Evolutionary conservation across 2,888 invertebrate genomes (phyloP).

Genomic region (Tanypteryx hageni): DNA sequence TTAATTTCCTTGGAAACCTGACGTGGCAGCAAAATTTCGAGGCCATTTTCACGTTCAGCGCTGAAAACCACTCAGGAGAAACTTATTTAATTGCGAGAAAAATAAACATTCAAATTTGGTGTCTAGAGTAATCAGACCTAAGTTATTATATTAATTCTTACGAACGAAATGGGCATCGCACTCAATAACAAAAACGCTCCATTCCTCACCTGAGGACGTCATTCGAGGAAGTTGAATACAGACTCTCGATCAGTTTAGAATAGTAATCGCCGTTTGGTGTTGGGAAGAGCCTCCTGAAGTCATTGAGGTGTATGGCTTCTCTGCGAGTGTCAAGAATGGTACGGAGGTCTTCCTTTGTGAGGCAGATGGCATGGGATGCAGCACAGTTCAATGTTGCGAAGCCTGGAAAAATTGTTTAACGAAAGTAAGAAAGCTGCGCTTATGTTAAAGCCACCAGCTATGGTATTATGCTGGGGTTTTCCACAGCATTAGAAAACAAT

Average conservation of each 20-base stretch:
- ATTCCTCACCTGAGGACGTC: not conserved
- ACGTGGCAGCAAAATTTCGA: too few species aligned
- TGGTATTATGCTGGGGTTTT: not conserved
- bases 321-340: slow-evolving; percentile 71
- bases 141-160: too few species aligned
- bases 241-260: slow-evolving; percentile 30
- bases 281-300: slow-evolving; percentile 70
- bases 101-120: too few species aligned
- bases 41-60: too few species aligned
- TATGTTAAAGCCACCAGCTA: not conserved
- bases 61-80: too few species aligned
- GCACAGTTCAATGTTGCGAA: slow-evolving; percentile 71
- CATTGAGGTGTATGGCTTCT: slow-evolving; percentile 70
- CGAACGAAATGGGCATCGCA: too few species aligned
- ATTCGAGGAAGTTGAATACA: not conserved
- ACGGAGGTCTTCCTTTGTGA: slow-evolving; percentile 71
- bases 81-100: too few species aligned
- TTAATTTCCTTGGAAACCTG: too few species aligned
- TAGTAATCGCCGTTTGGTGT: slow-evolving; percentile 66
- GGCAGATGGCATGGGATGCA: slow-evolving; percentile 71
- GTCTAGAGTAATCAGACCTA: too few species aligned
- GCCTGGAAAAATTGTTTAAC: slow-evolving; percentile 67
- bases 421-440: not conserved
- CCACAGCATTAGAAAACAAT: not conserved
- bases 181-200: too few species aligned